Evolutionary conservation across 2,113 vertebrate genomes (phyloP), one percentile per base, ranked within the genome.

Genomic region (Athene cunicularia): DNA sequence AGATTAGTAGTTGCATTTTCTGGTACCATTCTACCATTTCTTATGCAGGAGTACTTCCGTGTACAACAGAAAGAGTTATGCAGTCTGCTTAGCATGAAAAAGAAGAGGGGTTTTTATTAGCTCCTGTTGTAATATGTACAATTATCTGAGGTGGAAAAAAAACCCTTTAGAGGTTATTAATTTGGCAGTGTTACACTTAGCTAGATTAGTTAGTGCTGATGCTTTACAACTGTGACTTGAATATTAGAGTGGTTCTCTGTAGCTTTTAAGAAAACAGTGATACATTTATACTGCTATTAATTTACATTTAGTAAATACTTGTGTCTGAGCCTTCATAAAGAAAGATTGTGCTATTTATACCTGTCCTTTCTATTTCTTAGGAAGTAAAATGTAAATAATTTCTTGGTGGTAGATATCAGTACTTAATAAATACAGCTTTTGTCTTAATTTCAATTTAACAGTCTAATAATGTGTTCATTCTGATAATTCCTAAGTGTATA

Each of bases 161-260:
- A 28, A 19, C 2, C 2, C 22, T 41, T 45, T 4, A n/a, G 26
- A 14, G 0, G 2, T 89, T 64, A 64, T 20, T 84, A 0, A 43
- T 74, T 86, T 93, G 30, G 9, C 55, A 47, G 26, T 16, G 10
- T 83, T 68, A 41, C 4, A 8, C 49, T 58, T 74, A 59, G 39
- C 75, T 75, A 47, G 39, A 58, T 43, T 56, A 52, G 43, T 45
- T 13, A 23, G 15, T 73, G 45, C 21, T 59, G 43, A 56, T 84
- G 41, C 33, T 62, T 77, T 77, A 53, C 77, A 90, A 68, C 21
- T n/a, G 22, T 72, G 18, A 52, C 39, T 45, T 60, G 18, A 70
- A 16, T 56, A 66, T 77, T 62, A 5, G 3, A 63, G 33, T 80
- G 66, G 39, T 49, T 85, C 12, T 81, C 35, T 33, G 45, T 80